Evolutionary conservation across 2,888 invertebrate species (phyloP), one percentile per base, ranked within the genome.

Genomic region (Odontocerum albicorne): DNA sequence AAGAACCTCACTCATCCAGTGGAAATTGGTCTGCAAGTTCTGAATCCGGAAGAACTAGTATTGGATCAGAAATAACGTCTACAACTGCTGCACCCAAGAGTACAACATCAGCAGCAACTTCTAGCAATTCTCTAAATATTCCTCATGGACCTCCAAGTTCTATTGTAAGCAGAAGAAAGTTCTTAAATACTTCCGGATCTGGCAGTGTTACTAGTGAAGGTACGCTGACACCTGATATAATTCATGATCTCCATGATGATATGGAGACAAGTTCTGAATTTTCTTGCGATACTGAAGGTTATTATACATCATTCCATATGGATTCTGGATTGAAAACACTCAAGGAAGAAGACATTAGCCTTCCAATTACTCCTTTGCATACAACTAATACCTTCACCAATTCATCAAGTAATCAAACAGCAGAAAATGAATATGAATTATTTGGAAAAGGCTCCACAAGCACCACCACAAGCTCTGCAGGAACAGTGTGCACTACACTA

Each of bases 1-100:
- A 92, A 60, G 90, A 92, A 66, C 88, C 87, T 27, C 90, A 93
- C 72, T 93, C 93, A 1, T 92, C 92, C 10, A 90, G 91, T 65
- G 96, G 96, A 32, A 95, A 96, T 72, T 96, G 96, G 96, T 92
- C 92, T 63, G 94, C 92, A 1, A 94, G 93, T 67, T 92, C 92
- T 0, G 92, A 92, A 70, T 92, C 91, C 49, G 92, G 92, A 15
- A 78, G 92, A 58, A 89, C 91, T 3, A 91, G 91, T 49, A 87
- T 92, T 57, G 91, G 89, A 59, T 91, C 91, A 43, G 91, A 91
- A 75, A 88, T 89, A 42, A 87, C 89, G 55, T 78, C 79, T 1
- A 81, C 81, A 4, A 85, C 88, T 60, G 83, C 86, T 10, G 80
- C 83, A 51, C 87, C 87, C 13, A 86, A 86, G 70, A 86, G 87